Percentiles rank a stretch among this genome's conserved stretches.
Conservation (phyloP, 92 coral and sea anemone species). For the Epizoanthus rinbou region DNA sequence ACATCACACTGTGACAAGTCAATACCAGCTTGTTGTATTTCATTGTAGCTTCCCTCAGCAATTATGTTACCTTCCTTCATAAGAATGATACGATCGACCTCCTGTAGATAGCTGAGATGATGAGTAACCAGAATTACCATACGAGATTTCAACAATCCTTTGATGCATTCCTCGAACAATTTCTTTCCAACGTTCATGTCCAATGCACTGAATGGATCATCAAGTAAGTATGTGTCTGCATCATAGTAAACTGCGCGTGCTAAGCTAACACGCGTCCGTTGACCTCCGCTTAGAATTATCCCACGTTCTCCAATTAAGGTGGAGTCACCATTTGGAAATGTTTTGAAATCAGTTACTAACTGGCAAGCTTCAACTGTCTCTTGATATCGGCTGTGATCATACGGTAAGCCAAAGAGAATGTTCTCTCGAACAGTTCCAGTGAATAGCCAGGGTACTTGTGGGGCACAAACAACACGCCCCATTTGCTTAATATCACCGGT, state of each 20-base stretch:
- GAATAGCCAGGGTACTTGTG: slow-evolving; percentile 70
- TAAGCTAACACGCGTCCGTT: slow-evolving; percentile 64
- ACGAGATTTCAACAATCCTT: slow-evolving; percentile 52
- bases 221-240: slow-evolving; percentile 62
- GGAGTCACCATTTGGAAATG: slow-evolving; percentile 63
- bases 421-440: slow-evolving; percentile 70
- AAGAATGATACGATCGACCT: slow-evolving; percentile 60
- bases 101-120: slow-evolving; percentile 63
- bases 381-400: slow-evolving; percentile 51
- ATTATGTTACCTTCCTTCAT: slow-evolving; percentile 68
- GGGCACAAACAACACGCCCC: slow-evolving; percentile 47
- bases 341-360: slow-evolving; percentile 51
- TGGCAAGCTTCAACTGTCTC: slow-evolving; percentile 59
- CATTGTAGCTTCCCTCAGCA: slow-evolving; percentile 52
- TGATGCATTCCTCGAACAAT: slow-evolving; percentile 60
- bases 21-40: slow-evolving; percentile 52
- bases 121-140: slow-evolving; percentile 64
- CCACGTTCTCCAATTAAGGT: slow-evolving; percentile 68
- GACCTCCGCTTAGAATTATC: slow-evolving; percentile 65
- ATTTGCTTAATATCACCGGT: slow-evolving; percentile 48
- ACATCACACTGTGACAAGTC: slow-evolving; percentile 31
- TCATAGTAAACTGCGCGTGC: slow-evolving; percentile 66
- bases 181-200: slow-evolving; percentile 67
- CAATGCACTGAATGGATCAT: slow-evolving; percentile 65
- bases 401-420: slow-evolving; percentile 58